Conservation (phyloP, 1,140 invertebrate genomes). For the Micrasema longulum region DNA sequence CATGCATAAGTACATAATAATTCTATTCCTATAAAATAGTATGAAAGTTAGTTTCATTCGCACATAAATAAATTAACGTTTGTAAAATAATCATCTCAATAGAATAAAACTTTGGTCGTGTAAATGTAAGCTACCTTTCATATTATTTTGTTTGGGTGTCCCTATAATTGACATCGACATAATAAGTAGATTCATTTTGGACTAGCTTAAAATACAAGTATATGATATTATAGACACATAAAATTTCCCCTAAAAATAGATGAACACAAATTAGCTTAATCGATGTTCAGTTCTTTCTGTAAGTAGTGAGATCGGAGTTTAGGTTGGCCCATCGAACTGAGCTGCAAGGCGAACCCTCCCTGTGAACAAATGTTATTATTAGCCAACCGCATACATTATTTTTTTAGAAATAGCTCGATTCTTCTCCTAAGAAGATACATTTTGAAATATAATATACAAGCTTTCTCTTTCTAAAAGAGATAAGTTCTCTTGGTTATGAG, state of each 20-base stretch:
- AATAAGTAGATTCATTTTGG: constrained; percentile 13
- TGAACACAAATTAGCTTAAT: constrained; percentile 27
- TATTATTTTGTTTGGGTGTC: constrained; percentile 20
- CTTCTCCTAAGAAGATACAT: too few species aligned
- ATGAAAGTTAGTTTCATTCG: constrained; percentile 27
- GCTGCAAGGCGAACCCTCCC: constrained; percentile 65
- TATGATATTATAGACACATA: constrained; percentile 5
- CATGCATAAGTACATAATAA: constrained; percentile 31
- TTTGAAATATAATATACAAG: too few species aligned
- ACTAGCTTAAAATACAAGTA: constrained; percentile 35
- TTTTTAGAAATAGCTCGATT: too few species aligned
- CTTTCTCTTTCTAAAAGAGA: too few species aligned
- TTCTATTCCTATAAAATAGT: constrained; percentile 16
- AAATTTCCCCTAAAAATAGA: constrained; percentile 29
- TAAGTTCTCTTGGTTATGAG: too few species aligned
- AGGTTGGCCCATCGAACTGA: constrained; percentile 61
- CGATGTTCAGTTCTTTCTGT: constrained; percentile 3
- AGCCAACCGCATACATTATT: too few species aligned
- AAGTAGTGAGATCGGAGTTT: constrained; percentile 21
- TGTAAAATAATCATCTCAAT: constrained; percentile 19
- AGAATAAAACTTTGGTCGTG: constrained; percentile 30
- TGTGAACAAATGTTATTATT: too few species aligned
- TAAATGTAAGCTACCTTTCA: constrained; percentile 28
- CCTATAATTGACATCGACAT: constrained; percentile 31
- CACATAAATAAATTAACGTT: constrained; percentile 18